Evolutionary conservation across 1,140 invertebrate genomes (phyloP).

Genomic region (Ooceraea biroi): DNA sequence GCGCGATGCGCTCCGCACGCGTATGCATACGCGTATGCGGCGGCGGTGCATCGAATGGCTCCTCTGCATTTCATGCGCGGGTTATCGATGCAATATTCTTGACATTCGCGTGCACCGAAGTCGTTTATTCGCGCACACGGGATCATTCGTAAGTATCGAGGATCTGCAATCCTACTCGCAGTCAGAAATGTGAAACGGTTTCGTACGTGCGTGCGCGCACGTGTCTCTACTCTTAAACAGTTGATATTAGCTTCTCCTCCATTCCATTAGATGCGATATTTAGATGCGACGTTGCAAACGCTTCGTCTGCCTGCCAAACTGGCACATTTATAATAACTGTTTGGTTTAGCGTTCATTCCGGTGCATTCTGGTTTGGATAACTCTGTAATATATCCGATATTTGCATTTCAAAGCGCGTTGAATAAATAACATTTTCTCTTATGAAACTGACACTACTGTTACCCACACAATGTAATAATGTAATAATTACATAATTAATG

Average conservation of each 20-base stretch:
- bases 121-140: conserved; percentile 42
- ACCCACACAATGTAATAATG: background rate
- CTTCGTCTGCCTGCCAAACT: background rate
- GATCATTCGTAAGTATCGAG: conserved; percentile 51
- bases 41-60: conserved; percentile 30
- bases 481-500: background rate
- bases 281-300: conserved; percentile 16
- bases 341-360: background rate
- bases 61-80: conserved; percentile 57
- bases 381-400: background rate
- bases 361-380: background rate
- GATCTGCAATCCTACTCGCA: conserved; percentile 30
- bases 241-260: conserved; percentile 15
- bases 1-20: conserved; percentile 8
- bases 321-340: background rate
- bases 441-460: background rate
- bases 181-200: conserved; percentile 17
- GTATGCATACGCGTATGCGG: conserved; percentile 45
- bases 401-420: background rate
- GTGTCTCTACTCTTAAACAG: background rate
- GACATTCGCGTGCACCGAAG: conserved; percentile 46
- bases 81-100: conserved; percentile 64
- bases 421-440: background rate
- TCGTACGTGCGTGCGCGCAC: background rate
- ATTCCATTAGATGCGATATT: conserved; percentile 39